A percentile compares a stretch with the other conserved stretches of the same genome.
These are phyloP conservation scores for Styela clava DNA, from an alignment of 23 tunicate genomes.

Conservation along the genomic window DNA sequence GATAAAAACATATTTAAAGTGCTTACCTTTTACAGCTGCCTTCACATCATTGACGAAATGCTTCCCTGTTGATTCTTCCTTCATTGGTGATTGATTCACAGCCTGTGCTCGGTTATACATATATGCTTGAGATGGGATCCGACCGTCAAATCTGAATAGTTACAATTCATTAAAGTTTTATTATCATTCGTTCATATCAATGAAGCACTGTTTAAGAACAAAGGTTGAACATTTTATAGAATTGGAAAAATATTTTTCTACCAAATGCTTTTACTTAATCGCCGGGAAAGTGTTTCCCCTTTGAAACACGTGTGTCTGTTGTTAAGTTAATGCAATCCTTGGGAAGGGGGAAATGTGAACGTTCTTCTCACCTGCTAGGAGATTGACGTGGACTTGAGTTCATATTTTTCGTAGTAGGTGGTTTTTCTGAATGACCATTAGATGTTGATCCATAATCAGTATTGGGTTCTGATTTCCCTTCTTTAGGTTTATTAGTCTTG, in stretches of 20 bases:
- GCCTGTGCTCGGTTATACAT: conserved; percentile 23
- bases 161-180: background rate
- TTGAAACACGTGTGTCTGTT: too few species aligned
- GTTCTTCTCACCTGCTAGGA: background rate
- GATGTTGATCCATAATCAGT: conserved; percentile 4
- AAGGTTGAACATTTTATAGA: background rate
- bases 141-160: conserved; percentile 7
- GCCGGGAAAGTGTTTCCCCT: too few species aligned
- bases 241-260: too few species aligned
- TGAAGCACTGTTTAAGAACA: too few species aligned
- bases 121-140: conserved; percentile 10
- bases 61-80: conserved; percentile 20
- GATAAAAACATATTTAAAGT: too few species aligned
- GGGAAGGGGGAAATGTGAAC: too few species aligned
- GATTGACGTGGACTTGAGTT: background rate
- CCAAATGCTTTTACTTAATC: too few species aligned
- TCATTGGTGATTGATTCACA: background rate
- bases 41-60: conserved; percentile 51
- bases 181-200: background rate
- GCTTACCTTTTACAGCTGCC: conserved; percentile 80
- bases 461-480: background rate
- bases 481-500: background rate
- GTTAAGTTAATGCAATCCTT: too few species aligned
- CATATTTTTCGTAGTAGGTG: background rate
- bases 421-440: background rate